These are phyloP conservation scores for Drosophila mojavensis DNA, from an alignment of 1,140 invertebrate species.

Conservation along the genomic window DNA sequence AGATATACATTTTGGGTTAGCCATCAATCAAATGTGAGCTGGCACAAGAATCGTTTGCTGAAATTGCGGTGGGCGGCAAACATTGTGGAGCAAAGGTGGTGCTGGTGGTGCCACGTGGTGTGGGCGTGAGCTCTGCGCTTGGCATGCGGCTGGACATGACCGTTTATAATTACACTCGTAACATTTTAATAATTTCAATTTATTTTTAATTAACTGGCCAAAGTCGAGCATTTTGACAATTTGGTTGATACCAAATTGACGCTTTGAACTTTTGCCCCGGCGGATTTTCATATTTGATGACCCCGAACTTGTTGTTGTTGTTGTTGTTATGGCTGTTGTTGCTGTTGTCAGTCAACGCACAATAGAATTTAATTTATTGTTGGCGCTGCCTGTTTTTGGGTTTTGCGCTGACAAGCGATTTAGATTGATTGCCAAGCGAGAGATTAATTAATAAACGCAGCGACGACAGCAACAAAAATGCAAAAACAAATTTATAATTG, in stretches of 20 bases:
- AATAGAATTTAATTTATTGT: conserved; percentile 55
- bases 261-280: conserved; percentile 45
- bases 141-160: background rate
- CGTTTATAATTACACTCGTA: conserved; percentile 55
- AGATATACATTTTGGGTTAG: conserved; percentile 29
- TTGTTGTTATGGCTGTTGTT: background rate
- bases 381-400: conserved; percentile 36
- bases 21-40: conserved; percentile 68
- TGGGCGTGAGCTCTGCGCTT: background rate
- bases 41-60: conserved; percentile 35
- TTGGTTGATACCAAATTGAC: conserved; percentile 45
- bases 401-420: conserved; percentile 70
- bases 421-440: conserved; percentile 67
- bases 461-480: conserved; percentile 26
- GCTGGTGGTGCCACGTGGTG: conserved; percentile 35
- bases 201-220: conserved; percentile 71
- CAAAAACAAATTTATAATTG: conserved; percentile 66
- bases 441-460: conserved; percentile 78
- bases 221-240: conserved; percentile 25
- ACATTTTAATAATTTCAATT: conserved; percentile 76
- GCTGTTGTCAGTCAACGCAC: conserved; percentile 19
- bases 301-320: conserved; percentile 17
- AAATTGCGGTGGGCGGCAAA: conserved; percentile 47
- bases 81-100: background rate
- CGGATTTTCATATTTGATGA: background rate